Evolutionary conservation across 2,797 vertebrate species (phyloP).

Genomic region (Periparus ater): DNA sequence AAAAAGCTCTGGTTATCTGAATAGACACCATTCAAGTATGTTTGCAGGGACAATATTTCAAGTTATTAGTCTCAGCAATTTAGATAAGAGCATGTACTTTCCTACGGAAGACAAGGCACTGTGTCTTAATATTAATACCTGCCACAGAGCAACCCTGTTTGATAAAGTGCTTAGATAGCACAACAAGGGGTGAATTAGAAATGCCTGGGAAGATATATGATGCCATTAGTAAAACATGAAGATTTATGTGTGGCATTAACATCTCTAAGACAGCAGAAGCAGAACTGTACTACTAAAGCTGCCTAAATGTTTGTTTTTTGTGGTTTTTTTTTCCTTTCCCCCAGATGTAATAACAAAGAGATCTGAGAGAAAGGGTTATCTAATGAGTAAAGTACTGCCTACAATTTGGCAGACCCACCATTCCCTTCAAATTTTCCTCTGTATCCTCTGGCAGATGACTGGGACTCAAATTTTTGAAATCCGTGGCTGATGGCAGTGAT

Average conservation of each 20-base stretch:
- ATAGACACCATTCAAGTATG: neutral
- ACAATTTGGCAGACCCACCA: neutral
- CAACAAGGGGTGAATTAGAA: neutral
- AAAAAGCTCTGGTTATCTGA: neutral
- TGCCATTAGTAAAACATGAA: conserved; percentile 28
- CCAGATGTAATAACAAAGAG: neutral
- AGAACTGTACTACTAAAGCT: neutral
- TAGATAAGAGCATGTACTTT: conserved; percentile 39
- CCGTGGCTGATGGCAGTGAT: neutral
- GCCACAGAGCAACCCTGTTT: neutral
- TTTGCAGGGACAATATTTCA: conserved; percentile 41
- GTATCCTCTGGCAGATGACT: neutral
- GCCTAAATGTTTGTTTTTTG: neutral
- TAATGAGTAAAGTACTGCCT: neutral
- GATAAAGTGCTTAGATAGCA: conserved; percentile 42
- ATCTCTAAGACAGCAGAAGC: neutral
- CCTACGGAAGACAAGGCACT: neutral
- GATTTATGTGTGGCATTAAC: conserved; percentile 33
- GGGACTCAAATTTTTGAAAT: neutral
- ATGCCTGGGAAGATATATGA: conserved; percentile 16
- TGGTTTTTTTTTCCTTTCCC: neutral
- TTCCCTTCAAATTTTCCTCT: neutral
- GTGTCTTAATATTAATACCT: conserved; percentile 13
- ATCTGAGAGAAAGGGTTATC: neutral
- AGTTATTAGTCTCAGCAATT: conserved; percentile 39